Conservation (phyloP, 2,113 vertebrate species). For the Salvelinus alpinus region DNA sequence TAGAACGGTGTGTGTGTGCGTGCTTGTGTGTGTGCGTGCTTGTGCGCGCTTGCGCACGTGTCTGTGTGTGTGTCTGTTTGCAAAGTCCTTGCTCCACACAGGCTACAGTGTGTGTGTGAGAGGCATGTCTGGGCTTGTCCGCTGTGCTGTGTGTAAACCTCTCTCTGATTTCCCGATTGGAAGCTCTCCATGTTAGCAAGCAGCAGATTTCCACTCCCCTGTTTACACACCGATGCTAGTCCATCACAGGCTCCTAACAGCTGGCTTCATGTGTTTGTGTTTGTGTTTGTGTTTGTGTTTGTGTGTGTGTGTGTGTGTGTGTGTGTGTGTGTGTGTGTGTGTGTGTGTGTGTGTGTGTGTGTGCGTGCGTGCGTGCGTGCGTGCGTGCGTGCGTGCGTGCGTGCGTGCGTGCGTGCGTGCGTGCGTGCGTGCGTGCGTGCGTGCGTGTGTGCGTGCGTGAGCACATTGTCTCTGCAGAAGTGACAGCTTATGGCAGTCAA, state of each 20-base stretch:
- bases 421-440: slow-evolving; percentile 24
- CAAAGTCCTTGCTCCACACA: slow-evolving; percentile 37
- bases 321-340: slow-evolving; percentile 3
- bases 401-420: slow-evolving; percentile 25
- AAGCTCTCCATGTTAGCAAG: slow-evolving; percentile 57
- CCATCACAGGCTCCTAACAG: slow-evolving; percentile 50
- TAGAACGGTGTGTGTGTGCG: neutral
- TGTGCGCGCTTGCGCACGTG: neutral
- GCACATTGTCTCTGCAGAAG: neutral
- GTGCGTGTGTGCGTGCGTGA: slow-evolving; percentile 14
- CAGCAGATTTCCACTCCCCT: slow-evolving; percentile 50
- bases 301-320: slow-evolving; percentile 35
- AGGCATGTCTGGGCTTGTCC: slow-evolving; percentile 78
- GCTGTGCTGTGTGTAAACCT: slow-evolving; percentile 57
- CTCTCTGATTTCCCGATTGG: slow-evolving; percentile 68
- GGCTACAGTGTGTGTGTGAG: slow-evolving; percentile 52
- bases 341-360: slow-evolving; percentile 30
- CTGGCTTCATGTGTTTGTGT: slow-evolving; percentile 48
- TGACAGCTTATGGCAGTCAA: neutral
- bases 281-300: slow-evolving; percentile 14
- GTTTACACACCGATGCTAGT: slow-evolving; percentile 45
- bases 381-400: neutral
- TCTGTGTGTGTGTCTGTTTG: neutral
- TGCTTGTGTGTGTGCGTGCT: neutral
- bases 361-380: slow-evolving; percentile 34